Evolutionary conservation across 2,888 invertebrate species (phyloP), one percentile per base, ranked within the genome.

Genomic region (Trypoxylon attenuatum): DNA sequence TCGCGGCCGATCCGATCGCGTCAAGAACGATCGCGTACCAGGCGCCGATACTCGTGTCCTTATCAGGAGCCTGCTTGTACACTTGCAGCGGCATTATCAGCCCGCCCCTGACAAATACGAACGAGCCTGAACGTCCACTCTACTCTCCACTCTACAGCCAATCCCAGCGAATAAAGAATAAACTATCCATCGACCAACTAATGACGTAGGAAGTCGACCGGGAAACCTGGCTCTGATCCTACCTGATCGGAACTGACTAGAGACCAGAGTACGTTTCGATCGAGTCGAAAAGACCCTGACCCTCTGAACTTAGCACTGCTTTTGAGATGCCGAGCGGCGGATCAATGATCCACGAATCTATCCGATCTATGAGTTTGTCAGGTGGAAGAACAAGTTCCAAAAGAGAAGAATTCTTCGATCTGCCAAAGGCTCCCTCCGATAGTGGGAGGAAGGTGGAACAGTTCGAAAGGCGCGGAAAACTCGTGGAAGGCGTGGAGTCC

Each of bases 401-500:
- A n/a, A n/a, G n/a, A n/a, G 10, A 5, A 38, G 8, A 5, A 5
- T 15, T n/a, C 38, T 19, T 42, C 10, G 18, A 42, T 10, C n/a
- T 21, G 42, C 18, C 22, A 18, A 2, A 18, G 21, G 29, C 39
- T 64, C 45, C 61, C n/a, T n/a, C n/a, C n/a, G n/a, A n/a, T n/a
- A n/a, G n/a, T n/a, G n/a, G 33, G 2, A 33, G 33, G 13, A 33
- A 33, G 13, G 33, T n/a, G n/a, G n/a, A n/a, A 46, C 52, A 49
- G 33, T 47, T 18, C 49, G 49, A 61, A 70, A 69, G 52, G 52
- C 29, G 42, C 60, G 45, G 66, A 75, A 62, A 61, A 71, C 56
- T 61, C 53, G 53, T 13, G 10, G 42, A 52, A 57, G 45, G 38
- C 50, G 41, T 23, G 13, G 16, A 16, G n/a, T 55, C 55, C 16